Evolutionary conservation across 2,113 vertebrate species (phyloP), one percentile per base, ranked within the genome.

Genomic region (Cardinalis cardinalis): DNA sequence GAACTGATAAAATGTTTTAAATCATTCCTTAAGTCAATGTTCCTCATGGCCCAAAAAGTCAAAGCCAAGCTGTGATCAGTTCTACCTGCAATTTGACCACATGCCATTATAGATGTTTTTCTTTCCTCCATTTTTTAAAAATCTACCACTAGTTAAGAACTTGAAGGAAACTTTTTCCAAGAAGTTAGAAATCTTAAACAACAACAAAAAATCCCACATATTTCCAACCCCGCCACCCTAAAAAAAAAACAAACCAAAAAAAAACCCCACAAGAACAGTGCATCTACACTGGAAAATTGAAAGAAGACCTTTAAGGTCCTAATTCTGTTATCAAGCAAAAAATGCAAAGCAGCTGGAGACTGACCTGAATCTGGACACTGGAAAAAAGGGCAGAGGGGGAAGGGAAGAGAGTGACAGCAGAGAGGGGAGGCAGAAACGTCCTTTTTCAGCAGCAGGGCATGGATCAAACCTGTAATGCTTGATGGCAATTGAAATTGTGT

Each of bases 321-420:
- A 40, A 72, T 85, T 85, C 24, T 65, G 31, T 84, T 63, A 88
- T 77, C 43, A 81, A 43, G 43, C 7, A 55, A 92, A 94, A 94
- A 76, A 82, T 65, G 59, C 41, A 93, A 92, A 88, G 80, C 53
- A 73, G 58, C 65, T 75, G 72, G 44, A 90, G 52, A 23, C 24
- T 64, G 64, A 53, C 41, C 65, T 82, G 85, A 52, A 78, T 82
- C 43, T 87, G 82, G 70, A 80, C n/a, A 52, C 25, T 71, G 52
- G 58, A 31, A 16, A 75, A 83, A 89, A 85, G 49, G n/a, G 74
- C 66, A 78, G 61, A 84, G 58, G 84, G 69, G 69, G 56, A 70
- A 81, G 89, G 77, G 89, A 86, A 52, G 44, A 58, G 38, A 72
- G 17, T 32, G 21, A 12, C 26, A 88, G 77, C 29, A 63, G 65